phyloP scores from a whole-genome alignment of 53 echinoderm and acorn worm species.

The Luidia sarsii region DNA sequence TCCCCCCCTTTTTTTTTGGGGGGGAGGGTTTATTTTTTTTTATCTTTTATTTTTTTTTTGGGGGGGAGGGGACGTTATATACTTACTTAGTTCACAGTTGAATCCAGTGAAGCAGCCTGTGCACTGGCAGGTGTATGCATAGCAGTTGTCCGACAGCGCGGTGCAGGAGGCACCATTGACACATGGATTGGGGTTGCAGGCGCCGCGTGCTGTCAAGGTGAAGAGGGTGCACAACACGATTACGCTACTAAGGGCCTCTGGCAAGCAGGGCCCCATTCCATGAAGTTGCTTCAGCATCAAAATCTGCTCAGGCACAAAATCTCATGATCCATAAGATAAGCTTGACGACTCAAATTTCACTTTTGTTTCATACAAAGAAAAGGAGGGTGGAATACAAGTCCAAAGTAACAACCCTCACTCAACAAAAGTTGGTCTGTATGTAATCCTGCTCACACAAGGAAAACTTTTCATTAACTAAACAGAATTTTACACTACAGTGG shows the following conservation, averaged over 20 bases:
- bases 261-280: too few species aligned
- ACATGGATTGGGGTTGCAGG: conserved; percentile 41
- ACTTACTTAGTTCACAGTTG: conserved; percentile 64
- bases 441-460: too few species aligned
- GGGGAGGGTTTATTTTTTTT: background rate
- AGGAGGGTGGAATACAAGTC: background rate
- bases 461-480: too few species aligned
- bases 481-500: too few species aligned
- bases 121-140: conserved; percentile 67
- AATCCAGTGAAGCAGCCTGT: conserved; percentile 68
- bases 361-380: too few species aligned
- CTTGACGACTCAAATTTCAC: too few species aligned
- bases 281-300: too few species aligned
- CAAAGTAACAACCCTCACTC: background rate
- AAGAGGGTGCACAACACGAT: background rate
- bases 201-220: conserved; percentile 59
- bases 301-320: too few species aligned
- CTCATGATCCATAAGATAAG: too few species aligned
- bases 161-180: conserved; percentile 15
- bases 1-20: background rate
- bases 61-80: too few species aligned
- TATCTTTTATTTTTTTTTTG: background rate
- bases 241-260: background rate
- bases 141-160: conserved; percentile 21
- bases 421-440: too few species aligned